Evolutionary conservation across 2,797 vertebrate genomes (phyloP).

Genomic region (Adelosebastes latens): DNA sequence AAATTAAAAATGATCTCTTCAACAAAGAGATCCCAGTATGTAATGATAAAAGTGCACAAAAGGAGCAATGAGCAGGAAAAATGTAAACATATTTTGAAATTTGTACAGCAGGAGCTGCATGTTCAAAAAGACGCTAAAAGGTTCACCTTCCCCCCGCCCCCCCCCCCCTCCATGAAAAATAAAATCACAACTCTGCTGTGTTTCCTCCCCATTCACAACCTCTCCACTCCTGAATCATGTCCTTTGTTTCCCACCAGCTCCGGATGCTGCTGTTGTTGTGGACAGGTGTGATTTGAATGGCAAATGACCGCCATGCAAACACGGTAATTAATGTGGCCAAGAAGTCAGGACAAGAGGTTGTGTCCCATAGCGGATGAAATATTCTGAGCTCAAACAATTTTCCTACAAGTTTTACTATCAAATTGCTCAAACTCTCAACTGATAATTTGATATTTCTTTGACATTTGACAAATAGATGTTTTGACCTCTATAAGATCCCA

Average conservation of each 20-base stretch:
- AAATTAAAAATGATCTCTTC: neutral
- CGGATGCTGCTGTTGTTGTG: conserved; percentile 61
- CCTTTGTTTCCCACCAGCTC: conserved; percentile 29
- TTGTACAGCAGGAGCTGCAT: rapidly evolving
- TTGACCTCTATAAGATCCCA: neutral
- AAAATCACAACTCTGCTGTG: neutral
- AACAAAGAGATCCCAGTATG: neutral
- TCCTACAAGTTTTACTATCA: neutral
- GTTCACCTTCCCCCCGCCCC: neutral
- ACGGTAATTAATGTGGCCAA: conserved; percentile 19
- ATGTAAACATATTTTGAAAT: neutral
- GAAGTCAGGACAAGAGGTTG: neutral
- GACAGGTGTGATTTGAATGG: conserved; percentile 68
- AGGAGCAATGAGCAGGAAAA: neutral
- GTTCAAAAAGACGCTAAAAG: neutral
- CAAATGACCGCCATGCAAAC: conserved; percentile 67
- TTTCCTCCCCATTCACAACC: neutral
- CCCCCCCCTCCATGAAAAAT: neutral
- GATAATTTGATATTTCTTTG: neutral
- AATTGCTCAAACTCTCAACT: neutral
- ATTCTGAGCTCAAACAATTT: neutral
- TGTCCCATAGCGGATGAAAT: neutral
- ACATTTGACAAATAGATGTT: neutral
- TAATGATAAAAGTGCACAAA: neutral
- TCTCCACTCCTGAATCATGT: conserved; percentile 7